Evolutionary conservation across 2,888 invertebrate genomes (phyloP).

Genomic region (Melieria crassipennis): DNA sequence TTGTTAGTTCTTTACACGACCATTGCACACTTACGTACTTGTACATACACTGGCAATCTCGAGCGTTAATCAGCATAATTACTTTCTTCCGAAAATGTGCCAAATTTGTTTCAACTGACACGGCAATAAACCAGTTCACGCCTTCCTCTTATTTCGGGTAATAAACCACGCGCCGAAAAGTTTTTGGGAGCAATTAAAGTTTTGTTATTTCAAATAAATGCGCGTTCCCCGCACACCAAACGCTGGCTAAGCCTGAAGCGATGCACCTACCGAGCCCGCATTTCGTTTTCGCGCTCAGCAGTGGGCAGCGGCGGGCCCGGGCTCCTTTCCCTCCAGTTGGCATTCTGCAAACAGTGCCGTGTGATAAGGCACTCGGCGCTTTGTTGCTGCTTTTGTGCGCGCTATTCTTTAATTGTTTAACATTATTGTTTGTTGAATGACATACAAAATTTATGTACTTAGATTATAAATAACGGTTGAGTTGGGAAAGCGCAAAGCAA

Average conservation of each 20-base stretch:
- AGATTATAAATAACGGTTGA: conserved; percentile 9
- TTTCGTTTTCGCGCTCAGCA: no score
- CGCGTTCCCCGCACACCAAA: conserved; percentile 21
- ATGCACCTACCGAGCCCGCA: neutral
- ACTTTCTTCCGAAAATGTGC: no score
- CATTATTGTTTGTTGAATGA: conserved; percentile 50
- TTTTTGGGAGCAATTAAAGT: conserved; percentile 18
- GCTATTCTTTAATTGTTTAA: conserved; percentile 45
- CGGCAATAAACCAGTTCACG: conserved; percentile 38
- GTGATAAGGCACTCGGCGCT: no score
- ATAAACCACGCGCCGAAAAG: conserved; percentile 4
- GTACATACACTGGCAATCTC: no score
- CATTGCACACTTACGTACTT: no score
- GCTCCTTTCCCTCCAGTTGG: no score
- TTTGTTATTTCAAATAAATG: conserved; percentile 13
- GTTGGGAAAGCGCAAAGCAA: neutral
- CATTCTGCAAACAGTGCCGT: no score
- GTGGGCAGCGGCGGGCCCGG: no score
- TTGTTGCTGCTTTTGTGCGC: no score
- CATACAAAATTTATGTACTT: conserved; percentile 41
- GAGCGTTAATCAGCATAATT: no score
- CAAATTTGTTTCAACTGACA: neutral
- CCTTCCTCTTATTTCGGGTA: conserved; percentile 26
- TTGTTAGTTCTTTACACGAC: no score
- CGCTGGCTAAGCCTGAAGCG: conserved; percentile 13